Base-by-base conservation (phyloP, 2,888 invertebrate species). In the Apodemia mormo region DNA sequence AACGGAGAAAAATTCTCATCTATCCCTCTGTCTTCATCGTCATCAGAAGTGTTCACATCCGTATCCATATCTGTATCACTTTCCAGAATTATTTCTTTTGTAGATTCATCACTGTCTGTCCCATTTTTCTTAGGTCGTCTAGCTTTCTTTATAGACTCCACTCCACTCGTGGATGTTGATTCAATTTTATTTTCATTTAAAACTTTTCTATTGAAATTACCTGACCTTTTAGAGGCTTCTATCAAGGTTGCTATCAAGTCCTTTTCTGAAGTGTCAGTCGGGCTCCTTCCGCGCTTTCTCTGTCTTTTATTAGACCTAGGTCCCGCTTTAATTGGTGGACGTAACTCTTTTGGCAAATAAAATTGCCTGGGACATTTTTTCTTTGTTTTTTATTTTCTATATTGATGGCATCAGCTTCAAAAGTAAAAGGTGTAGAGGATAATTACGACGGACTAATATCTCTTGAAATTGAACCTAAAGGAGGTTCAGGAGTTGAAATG, bases 271-370 rank as follows among this genome's bases (percentile, higher is more conserved):
- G 66, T 66, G 45, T 66, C 29, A 66, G 66, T 66, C 45, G 66
- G 45, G 45, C 66, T 66, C 30, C 40, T 66, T 66, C 66, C 66
- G 7, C 45, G 29, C 30, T 66, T 66, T 45, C 66, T 66, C 66
- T 12, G 29, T 66, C 45, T 66, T 66, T 66, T 66, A 45, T 66
- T 66, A 22, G 45, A 66, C 45, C 66, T 66, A 66, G 43, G 66
- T 22, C 66, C 66, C 29, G 66, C 66, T 45, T 66, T 66, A 29
- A 66, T 66, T 43, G 43, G 66, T 66, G 66, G 66, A 66, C 66
- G 66, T 45, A 40, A 66, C 66, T 66, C 66, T 66, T 66, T 66
- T 29, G 66, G 66, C 29, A 45, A 45, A 66, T 66, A 43, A 45
- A 45, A 66, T 29, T 66, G 29, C 22, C 66, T 45, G 66, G 43